Evolutionary conservation across 2,888 invertebrate genomes (phyloP), one percentile per base, ranked within the genome.

Genomic region (Unio delphinus): DNA sequence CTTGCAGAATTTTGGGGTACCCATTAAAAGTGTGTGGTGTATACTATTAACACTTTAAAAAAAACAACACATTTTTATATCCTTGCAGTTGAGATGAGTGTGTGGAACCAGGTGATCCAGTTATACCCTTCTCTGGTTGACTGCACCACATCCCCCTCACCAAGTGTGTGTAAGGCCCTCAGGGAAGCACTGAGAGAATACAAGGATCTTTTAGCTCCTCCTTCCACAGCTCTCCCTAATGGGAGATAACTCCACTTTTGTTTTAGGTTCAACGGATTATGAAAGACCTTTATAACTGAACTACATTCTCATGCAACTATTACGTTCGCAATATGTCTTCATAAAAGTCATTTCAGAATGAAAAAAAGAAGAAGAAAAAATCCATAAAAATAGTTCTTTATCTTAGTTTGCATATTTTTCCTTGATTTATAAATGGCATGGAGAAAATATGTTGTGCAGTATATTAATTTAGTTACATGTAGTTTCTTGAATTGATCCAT

Each of bases 101-200:
- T 97, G 0, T 98, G 98, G 98, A 94, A 95, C 88, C 96, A 97
- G 88, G 91, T 98, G 69, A 97, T 98, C 85, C 95, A 94, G 30
- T 91, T 98, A 55, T 98, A 98, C 92, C 97, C 97, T 0, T 93
- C 93, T 87, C 92, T 98, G 83, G 97, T 97, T 63, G 94, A 95
- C 86, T 95, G 95, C 86, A 95, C 79, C 54, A 94, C 95, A 65
- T 95, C 95, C 20, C 93, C 94, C 67, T 95, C 95, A 6, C 92
- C 93, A 15, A 95, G 95, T 90, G 95, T 96, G 20, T 95, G 95
- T 63, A 92, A 94, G 75, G 94, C 95, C 20, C 91, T 96, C 67
- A 92, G 94, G 58, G 96, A 95, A 89, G 96, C 96, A 23, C 92
- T 98, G 76, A 92, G 95, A 83, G 96, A 97, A 91, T 98, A 95